These are phyloP conservation scores for Cyrtorhinus lividipennis DNA, from an alignment of 1,140 invertebrate genomes.

Conservation along the genomic window DNA sequence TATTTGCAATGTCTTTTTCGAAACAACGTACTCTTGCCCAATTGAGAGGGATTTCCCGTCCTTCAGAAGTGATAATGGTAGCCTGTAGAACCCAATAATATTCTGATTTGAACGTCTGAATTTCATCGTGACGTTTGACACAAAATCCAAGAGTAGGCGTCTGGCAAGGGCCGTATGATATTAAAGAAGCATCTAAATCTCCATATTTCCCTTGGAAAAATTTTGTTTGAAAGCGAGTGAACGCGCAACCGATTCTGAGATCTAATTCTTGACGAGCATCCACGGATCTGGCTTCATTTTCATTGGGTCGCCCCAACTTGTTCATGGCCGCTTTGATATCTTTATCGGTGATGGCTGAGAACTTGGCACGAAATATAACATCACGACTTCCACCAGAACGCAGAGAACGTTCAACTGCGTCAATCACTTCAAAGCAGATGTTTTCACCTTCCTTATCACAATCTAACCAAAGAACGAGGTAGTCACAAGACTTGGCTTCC, in stretches of 20 bases:
- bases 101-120: constrained; percentile 96
- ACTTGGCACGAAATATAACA: constrained; percentile 74
- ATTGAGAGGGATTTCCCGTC: constrained; percentile 53
- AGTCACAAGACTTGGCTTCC: constrained; percentile 77
- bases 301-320: constrained; percentile 75
- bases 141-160: constrained; percentile 99
- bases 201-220: constrained; percentile 97
- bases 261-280: constrained; percentile 97
- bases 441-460: constrained; percentile 99
- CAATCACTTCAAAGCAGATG: constrained; percentile 95
- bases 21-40: constrained; percentile 87
- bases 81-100: constrained; percentile 68
- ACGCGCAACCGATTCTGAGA: constrained; percentile 95
- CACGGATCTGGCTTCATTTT: constrained; percentile 93
- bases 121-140: constrained; percentile 95
- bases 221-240: constrained; percentile 95
- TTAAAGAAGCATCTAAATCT: constrained; percentile 89
- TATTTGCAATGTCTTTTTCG: constrained; percentile 85
- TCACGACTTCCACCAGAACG: constrained; percentile 33
- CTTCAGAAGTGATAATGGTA: constrained; percentile 47
- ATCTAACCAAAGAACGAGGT: constrained; percentile 94
- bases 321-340: constrained; percentile 92
- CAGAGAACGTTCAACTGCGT: constrained; percentile 35
- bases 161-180: constrained; percentile 98
- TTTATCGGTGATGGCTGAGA: constrained; percentile 96